These are phyloP conservation scores for Drosophila sproati DNA, from an alignment of 1,140 invertebrate species.

Conservation along the genomic window DNA sequence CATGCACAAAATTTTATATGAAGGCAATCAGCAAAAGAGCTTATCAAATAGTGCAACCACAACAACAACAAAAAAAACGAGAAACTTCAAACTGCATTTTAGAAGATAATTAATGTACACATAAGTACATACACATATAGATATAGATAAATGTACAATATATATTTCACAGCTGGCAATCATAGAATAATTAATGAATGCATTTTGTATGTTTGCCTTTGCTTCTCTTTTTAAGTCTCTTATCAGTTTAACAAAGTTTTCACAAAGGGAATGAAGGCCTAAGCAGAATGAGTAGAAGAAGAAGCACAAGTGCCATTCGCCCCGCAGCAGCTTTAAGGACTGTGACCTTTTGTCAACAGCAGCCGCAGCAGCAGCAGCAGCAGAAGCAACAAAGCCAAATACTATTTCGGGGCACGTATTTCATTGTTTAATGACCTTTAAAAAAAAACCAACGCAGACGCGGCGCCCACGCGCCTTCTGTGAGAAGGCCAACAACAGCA, in stretches of 20 bases:
- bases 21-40: constrained; percentile 46
- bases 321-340: constrained; percentile 67
- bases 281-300: constrained; percentile 3
- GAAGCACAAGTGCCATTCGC: constrained; percentile 36
- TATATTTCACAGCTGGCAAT: constrained; percentile 9
- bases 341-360: constrained; percentile 67
- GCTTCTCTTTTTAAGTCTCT: constrained; percentile 32
- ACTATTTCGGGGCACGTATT: constrained; percentile 71
- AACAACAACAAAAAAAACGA: constrained; percentile 30
- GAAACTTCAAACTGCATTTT: constrained; percentile 50
- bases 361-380: constrained; percentile 31
- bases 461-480: constrained; percentile 47
- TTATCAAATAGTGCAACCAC: constrained; percentile 35
- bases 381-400: constrained; percentile 28
- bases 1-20: constrained; percentile 27
- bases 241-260: constrained; percentile 34
- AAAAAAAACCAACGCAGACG: constrained; percentile 78
- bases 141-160: not conserved
- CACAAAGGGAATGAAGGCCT: constrained; percentile 13
- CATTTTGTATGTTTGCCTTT: constrained; percentile 33
- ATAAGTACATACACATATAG: not conserved
- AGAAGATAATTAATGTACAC: constrained; percentile 3
- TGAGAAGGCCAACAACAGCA: constrained; percentile 62
- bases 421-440: constrained; percentile 82
- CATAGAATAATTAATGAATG: constrained; percentile 57